Percentiles rank a stretch among this genome's conserved stretches.
phyloP scores from a whole-genome alignment of 2,113 vertebrate genomes.

The Phalacrocorax brasilianus region DNA sequence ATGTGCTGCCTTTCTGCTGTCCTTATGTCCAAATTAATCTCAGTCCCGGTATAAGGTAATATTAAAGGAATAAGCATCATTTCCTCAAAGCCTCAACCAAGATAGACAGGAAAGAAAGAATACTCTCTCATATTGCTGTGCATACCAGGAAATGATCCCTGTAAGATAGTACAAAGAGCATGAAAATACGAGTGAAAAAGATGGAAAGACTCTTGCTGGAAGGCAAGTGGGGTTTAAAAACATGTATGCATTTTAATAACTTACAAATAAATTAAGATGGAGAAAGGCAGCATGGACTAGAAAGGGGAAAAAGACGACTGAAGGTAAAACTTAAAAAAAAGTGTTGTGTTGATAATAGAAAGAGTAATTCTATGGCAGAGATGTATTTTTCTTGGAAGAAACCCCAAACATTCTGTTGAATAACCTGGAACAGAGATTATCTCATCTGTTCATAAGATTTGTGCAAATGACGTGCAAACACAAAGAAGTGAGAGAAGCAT shows the following conservation, averaged over 20 bases:
- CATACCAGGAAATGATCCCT: neutral
- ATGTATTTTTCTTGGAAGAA: neutral
- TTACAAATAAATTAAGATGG: conserved; percentile 34
- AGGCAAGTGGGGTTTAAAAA: neutral
- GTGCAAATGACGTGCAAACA: neutral
- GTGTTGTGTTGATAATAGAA: neutral
- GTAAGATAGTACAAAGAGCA: neutral
- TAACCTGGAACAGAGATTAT: neutral
- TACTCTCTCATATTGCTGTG: neutral
- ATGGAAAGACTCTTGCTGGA: neutral
- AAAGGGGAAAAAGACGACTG: neutral
- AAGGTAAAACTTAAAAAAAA: neutral
- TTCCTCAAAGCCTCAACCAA: neutral
- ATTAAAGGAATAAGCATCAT: neutral
- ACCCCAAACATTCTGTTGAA: neutral
- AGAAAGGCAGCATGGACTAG: neutral
- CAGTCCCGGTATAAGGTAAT: neutral
- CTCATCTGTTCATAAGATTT: neutral
- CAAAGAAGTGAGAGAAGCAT: neutral
- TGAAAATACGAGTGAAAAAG: neutral
- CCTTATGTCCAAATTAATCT: neutral
- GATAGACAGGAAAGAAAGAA: neutral
- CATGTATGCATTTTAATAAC: neutral
- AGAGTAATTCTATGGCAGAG: neutral
- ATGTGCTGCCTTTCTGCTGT: neutral